Evolutionary conservation across 2,797 vertebrate species (phyloP), one percentile per base, ranked within the genome.

Genomic region (Pyrocephalus nanus): DNA sequence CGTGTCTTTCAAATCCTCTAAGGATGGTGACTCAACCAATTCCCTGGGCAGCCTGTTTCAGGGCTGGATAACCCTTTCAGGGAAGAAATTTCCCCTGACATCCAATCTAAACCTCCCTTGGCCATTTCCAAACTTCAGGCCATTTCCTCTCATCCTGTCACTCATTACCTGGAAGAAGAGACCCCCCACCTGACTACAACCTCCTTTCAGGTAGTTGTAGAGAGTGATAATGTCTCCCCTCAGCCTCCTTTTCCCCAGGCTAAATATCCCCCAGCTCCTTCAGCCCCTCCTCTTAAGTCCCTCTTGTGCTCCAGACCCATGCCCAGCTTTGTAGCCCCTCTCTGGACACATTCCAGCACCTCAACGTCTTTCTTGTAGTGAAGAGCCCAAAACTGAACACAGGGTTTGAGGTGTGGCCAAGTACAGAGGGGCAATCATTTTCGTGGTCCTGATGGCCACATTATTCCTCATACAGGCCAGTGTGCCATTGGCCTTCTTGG

Each of bases 381-480:
- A 53, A 21, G 17, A n/a, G 15, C 45, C 38, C 79, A 71, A 43
- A 58, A 40, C 17, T 40, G 72, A 8, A 14, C 51, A 51, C 6
- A 51, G 51, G 14, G 40, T 53, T 32, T 8, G 12, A 40, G 14
- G 21, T 23, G 8, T 45, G 38, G 14, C 25, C 0, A 1, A 77
- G 38, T 7, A 30, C 29, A 47, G 51, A 21, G 21, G 25, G 0
- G 30, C n/a, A 51, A 23, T 34, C 51, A 0, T n/a, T 77, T 45
- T 3, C 30, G 65, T 65, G 38, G 0, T 27, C 15, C 72, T 71
- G 21, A 34, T 77, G 66, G n/a, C 38, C 66, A 32, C 38, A 22
- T 15, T 1, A 1, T 3, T 40, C 17, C 65, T 65, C 43, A 16
- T 22, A 1, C 21, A 77, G 38, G 5, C n/a, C 73, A 66, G 40